Evolutionary conservation across 2,888 invertebrate genomes (phyloP).

Genomic region (Hirtodrosophila histrioides): DNA sequence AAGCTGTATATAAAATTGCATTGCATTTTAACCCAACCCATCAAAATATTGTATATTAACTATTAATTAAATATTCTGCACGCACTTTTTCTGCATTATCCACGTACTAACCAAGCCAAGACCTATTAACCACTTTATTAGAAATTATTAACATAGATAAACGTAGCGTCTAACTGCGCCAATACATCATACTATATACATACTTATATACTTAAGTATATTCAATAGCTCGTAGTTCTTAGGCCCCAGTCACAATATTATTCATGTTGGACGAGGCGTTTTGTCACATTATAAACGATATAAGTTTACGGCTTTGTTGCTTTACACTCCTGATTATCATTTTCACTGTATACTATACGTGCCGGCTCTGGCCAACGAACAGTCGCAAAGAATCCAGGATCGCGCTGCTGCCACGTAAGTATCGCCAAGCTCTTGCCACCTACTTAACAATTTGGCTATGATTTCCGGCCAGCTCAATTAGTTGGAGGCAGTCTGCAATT

Average conservation of each 20-base stretch:
- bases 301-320: constrained; percentile 31
- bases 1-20: constrained; percentile 31
- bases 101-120: constrained; percentile 15
- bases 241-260: neutral
- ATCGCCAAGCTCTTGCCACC: neutral
- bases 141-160: constrained; percentile 4
- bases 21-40: constrained; percentile 2
- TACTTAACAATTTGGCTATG: neutral
- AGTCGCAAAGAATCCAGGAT: constrained; percentile 16
- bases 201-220: neutral
- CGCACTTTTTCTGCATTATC: constrained; percentile 29
- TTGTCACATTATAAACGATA: constrained; percentile 17
- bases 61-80: constrained; percentile 22
- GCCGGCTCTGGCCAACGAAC: constrained; percentile 28
- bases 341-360: constrained; percentile 24
- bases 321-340: constrained; percentile 28
- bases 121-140: constrained; percentile 1
- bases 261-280: constrained; percentile 32
- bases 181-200: too few relatives aligned
- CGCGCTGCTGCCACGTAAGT: constrained; percentile 28
- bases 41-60: constrained; percentile 8
- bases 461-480: constrained; percentile 16
- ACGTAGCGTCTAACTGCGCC: too few relatives aligned
- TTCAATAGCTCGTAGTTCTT: neutral
- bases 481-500: constrained; percentile 18